Percentiles rank a stretch among this genome's conserved stretches.
These are phyloP conservation scores for Mesoligia furuncula DNA, from an alignment of 2,888 invertebrate genomes.

Conservation along the genomic window DNA sequence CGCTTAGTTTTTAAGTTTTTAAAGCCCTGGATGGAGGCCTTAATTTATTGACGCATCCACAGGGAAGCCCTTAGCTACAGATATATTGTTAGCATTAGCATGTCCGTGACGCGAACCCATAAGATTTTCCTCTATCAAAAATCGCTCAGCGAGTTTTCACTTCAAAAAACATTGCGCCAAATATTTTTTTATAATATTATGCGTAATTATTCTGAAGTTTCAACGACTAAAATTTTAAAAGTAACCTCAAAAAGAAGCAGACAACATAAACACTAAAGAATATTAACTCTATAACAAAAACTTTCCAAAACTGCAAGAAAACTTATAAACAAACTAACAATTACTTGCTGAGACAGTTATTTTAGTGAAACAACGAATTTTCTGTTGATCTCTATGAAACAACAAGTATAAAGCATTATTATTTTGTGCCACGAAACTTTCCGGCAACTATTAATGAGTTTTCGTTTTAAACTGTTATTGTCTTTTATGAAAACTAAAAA, in stretches of 20 bases:
- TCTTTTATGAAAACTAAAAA: slow-evolving; percentile 30
- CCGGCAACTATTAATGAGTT: slow-evolving; percentile 43
- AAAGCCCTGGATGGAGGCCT: no score
- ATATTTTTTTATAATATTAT: neutral
- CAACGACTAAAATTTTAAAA: neutral
- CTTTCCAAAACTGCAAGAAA: slow-evolving; percentile 22
- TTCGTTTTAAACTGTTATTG: slow-evolving; percentile 37
- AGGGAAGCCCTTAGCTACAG: neutral
- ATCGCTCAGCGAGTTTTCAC: no score
- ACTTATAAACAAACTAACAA: slow-evolving; percentile 33
- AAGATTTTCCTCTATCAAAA: neutral
- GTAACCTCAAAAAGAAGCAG: neutral
- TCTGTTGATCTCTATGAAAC: slow-evolving; percentile 26
- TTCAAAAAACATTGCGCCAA: neutral
- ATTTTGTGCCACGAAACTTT: slow-evolving; percentile 29
- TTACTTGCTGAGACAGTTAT: slow-evolving; percentile 15
- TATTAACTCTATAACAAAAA: slow-evolving; percentile 16
- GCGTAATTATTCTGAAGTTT: neutral
- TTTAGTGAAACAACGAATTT: slow-evolving; percentile 29
- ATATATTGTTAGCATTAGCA: neutral
- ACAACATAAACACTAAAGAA: slow-evolving; percentile 26
- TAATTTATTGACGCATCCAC: no score
- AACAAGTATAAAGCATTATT: slow-evolving; percentile 29
- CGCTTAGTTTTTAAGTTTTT: no score
- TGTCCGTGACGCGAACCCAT: neutral